phyloP scores from a whole-genome alignment of 2,797 vertebrate species.

The Acipenser transmontanus region DNA sequence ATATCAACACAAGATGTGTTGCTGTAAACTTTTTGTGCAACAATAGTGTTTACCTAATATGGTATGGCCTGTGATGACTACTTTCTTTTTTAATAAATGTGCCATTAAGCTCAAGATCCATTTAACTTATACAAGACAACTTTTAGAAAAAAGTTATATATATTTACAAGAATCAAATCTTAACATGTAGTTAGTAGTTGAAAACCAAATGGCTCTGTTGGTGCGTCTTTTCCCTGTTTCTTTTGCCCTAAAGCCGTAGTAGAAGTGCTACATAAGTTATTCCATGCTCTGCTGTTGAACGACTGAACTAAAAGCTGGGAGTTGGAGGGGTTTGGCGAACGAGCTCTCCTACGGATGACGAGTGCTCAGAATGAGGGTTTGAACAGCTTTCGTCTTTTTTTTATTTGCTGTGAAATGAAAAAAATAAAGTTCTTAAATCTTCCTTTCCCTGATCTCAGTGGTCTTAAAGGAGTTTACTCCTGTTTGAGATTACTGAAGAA shows the following conservation, averaged over 20 bases:
- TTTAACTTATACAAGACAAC: constrained; percentile 48
- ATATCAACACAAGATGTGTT: constrained; percentile 33
- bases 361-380: background rate
- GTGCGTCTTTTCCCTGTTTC: constrained; percentile 42
- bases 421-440: background rate
- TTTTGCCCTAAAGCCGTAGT: constrained; percentile 29
- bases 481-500: too few relatives aligned
- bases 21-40: constrained; percentile 57
- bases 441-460: constrained; percentile 20
- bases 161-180: constrained; percentile 26
- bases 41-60: constrained; percentile 46
- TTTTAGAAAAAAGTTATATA: constrained; percentile 45
- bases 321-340: background rate
- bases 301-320: constrained; percentile 3
- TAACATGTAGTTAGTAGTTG: constrained; percentile 31
- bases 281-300: constrained; percentile 44
- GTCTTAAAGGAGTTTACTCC: background rate
- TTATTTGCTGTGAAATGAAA: background rate
- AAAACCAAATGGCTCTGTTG: constrained; percentile 49
- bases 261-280: constrained; percentile 40
- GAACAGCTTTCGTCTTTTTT: background rate
- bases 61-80: constrained; percentile 50
- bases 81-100: constrained; percentile 44
- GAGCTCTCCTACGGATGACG: background rate
- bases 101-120: constrained; percentile 56